phyloP scores from a whole-genome alignment of 53 echinoderm and acorn worm species.

The Hippasteria phrygiana region DNA sequence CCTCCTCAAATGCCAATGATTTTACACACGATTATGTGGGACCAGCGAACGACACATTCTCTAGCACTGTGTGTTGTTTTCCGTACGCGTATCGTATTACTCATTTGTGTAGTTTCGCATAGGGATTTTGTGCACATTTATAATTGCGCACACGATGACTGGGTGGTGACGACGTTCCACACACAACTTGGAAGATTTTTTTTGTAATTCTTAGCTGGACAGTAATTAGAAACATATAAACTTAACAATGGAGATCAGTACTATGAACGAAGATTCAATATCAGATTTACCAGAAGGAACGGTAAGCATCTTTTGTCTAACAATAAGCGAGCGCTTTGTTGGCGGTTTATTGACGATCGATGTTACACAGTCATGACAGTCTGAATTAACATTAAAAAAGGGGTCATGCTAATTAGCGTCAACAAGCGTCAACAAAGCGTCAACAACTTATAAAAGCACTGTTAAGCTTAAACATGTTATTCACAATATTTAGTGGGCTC shows the following conservation, averaged over 20 bases:
- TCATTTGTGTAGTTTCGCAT: no score
- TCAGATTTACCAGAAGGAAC: slow-evolving; percentile 84
- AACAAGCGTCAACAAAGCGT: no score
- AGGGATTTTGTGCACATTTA: background rate
- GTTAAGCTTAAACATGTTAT: no score
- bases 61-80: no score
- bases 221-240: background rate
- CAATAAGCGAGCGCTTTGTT: background rate
- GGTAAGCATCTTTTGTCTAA: slow-evolving; percentile 70
- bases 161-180: background rate
- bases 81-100: no score
- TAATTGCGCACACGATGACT: background rate
- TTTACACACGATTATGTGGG: background rate
- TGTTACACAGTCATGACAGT: no score
- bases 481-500: no score
- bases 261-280: slow-evolving; percentile 86
- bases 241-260: slow-evolving; percentile 92
- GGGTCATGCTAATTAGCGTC: no score
- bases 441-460: no score
- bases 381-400: no score
- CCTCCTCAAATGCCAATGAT: background rate
- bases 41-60: slow-evolving; percentile 28
- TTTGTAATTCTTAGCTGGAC: background rate
- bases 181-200: background rate
- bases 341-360: no score